These are phyloP conservation scores for Trissolcus brochymenae DNA, from an alignment of 2,888 invertebrate genomes.

Conservation along the genomic window DNA sequence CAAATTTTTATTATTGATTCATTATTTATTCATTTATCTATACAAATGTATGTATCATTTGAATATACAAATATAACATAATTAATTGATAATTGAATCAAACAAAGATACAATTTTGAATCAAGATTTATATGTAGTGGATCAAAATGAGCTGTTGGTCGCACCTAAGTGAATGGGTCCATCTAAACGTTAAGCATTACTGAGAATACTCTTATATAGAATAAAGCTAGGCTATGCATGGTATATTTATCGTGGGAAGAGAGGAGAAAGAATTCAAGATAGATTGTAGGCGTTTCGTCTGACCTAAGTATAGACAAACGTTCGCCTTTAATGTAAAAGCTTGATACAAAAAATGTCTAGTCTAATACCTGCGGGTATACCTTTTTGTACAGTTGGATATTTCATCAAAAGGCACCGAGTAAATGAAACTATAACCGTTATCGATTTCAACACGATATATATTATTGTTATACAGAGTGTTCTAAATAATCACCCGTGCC, in stretches of 20 bases:
- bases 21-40: too few relatives aligned
- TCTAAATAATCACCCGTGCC: too few relatives aligned
- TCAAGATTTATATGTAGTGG: too few relatives aligned
- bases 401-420: constrained; percentile 14
- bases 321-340: constrained; percentile 27
- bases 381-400: background rate
- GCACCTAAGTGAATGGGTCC: constrained; percentile 29
- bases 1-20: too few relatives aligned
- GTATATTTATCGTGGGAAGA: constrained; percentile 57
- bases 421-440: background rate
- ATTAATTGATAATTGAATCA: too few relatives aligned
- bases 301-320: constrained; percentile 53
- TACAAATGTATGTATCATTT: too few relatives aligned
- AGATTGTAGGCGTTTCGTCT: constrained; percentile 51
- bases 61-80: too few relatives aligned
- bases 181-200: constrained; percentile 35
- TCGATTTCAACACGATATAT: too few relatives aligned
- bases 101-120: too few relatives aligned
- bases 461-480: too few relatives aligned
- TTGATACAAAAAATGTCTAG: constrained; percentile 19
- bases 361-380: constrained; percentile 12
- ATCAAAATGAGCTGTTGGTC: constrained; percentile 47
- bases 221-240: constrained; percentile 28
- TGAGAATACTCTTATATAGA: constrained; percentile 37
- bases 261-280: constrained; percentile 39